Base-by-base conservation (phyloP, 1,140 invertebrate species). In the Caenorhabditis tropicalis region DNA sequence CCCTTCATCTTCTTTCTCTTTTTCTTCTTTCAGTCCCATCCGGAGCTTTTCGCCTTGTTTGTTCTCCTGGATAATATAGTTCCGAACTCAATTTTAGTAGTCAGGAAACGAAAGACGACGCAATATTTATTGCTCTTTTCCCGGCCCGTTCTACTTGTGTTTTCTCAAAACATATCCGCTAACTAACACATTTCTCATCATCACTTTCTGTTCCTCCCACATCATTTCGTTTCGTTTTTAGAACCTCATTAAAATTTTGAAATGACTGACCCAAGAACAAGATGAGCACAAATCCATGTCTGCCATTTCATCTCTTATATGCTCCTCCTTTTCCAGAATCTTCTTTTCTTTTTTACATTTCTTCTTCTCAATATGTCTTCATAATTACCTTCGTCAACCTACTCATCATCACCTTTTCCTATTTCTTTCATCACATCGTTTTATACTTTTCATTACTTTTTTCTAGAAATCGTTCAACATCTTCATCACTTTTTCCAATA, bases 31-130 rank as follows among this genome's bases (percentile, higher is more conserved):
- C 79, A 31, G 51, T 53, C 51, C 48, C 27, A 49, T 56, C 48
- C 79, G 58, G 31, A 43, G 65, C 65, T 56, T 56, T 56, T 65
- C 58, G 19, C 21, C 36, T 43, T 74, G 65, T 43, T 74, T 74
- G 36, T 74, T 81, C 16, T 49, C 7, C 51, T 39, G 39, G 48
- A 27, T 51, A 21, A 51, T 51, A 81, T 81, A 81, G 79, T 53
- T 81, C 79, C 79, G 48, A 81, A 53, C 51, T 53, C 79, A 81
- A 81, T 81, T 81, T 81, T 51, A 81, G 27, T 81, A 51, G 46
- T 81, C 79, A 39, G 51, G 48, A 81, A 53, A 24, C 39, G 48
- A 79, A 79, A 12, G 46, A 53, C 48, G 79, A 53, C 46, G 79
- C 16, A 81, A 81, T 56, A 56, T 81, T 81, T 51, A 81, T 53